Conservation (phyloP, 1,140 invertebrate genomes). For the Neotoxoptera formosana region DNA sequence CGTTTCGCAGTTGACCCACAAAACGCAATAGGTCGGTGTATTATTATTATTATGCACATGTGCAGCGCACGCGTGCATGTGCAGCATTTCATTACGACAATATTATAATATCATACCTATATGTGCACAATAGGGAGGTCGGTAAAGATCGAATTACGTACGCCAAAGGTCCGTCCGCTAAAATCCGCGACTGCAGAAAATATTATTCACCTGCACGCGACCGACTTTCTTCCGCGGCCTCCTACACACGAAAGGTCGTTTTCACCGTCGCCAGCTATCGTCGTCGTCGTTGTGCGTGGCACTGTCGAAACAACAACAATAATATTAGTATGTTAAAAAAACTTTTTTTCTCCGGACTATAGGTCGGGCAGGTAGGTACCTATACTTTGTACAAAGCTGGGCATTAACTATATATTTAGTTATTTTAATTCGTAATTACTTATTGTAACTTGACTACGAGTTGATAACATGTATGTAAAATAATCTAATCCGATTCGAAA, state of each 20-base stretch:
- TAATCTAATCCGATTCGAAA: too few relatives aligned
- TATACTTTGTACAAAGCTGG: too few relatives aligned
- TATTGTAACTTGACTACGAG: too few relatives aligned
- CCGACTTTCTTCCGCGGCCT: background rate
- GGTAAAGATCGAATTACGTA: background rate
- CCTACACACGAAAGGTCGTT: background rate
- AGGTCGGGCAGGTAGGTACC: too few relatives aligned
- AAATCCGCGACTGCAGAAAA: background rate
- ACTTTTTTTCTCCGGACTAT: background rate
- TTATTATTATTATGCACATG: background rate
- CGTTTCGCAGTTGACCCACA: background rate
- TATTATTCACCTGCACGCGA: background rate
- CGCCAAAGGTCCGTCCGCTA: background rate
- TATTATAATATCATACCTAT: background rate
- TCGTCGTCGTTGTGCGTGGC: too few relatives aligned
- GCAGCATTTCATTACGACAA: background rate
- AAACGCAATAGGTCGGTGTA: conserved; percentile 8
- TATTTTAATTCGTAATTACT: too few relatives aligned
- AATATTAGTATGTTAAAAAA: background rate
- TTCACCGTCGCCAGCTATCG: background rate
- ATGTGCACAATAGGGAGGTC: background rate
- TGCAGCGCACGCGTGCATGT: background rate
- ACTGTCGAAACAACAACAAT: background rate
- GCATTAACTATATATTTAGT: too few relatives aligned
- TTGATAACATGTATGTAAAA: too few relatives aligned